Evolutionary conservation across 2,888 invertebrate species (phyloP), one percentile per base, ranked within the genome.

Genomic region (Pyrocoelia pectoralis): DNA sequence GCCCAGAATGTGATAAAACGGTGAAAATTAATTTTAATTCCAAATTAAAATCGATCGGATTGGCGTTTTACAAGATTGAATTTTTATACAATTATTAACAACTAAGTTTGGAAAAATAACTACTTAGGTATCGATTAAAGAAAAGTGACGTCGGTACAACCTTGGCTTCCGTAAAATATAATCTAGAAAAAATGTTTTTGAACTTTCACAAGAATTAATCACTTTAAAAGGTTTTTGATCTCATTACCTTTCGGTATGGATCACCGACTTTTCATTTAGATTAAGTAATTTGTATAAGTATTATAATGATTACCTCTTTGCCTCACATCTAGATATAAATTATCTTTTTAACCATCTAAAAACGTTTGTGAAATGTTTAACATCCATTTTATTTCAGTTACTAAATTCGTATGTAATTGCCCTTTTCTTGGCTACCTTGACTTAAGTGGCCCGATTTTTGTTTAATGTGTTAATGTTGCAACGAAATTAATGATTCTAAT

Each of bases 301-400:
- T 24, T 24, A 33, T n/a, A 33, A 6, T n/a, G n/a, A 8, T n/a
- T 33, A 8, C n/a, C 8, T 33, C n/a, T 33, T 33, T 33, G n/a
- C 33, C 33, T 33, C 33, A 33, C 33, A 33, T 33, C 33, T 33
- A n/a, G 33, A 33, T 33, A 33, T 33, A 33, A 33, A 33, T n/a
- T 10, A 33, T 33, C 33, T 33, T 10, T 24, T 24, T 24, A 24
- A 24, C 24, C 24, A 24, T 24, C 24, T 24, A 24, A 24, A 24
- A 24, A 8, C 8, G 24, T 24, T 24, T 24, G 24, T 3, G 24
- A 24, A 24, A 24, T 24, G 8, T 8, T 3, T 10, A 33, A 33
- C 10, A 33, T 33, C 33, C 2, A 33, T 33, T 33, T 33, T 3
- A 10, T 10, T 33, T 2, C n/a, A n/a, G n/a, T 33, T 33, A 33